Evolutionary conservation across 2,888 invertebrate species (phyloP), one percentile per base, ranked within the genome.

Genomic region (Melinaea marsaeus): DNA sequence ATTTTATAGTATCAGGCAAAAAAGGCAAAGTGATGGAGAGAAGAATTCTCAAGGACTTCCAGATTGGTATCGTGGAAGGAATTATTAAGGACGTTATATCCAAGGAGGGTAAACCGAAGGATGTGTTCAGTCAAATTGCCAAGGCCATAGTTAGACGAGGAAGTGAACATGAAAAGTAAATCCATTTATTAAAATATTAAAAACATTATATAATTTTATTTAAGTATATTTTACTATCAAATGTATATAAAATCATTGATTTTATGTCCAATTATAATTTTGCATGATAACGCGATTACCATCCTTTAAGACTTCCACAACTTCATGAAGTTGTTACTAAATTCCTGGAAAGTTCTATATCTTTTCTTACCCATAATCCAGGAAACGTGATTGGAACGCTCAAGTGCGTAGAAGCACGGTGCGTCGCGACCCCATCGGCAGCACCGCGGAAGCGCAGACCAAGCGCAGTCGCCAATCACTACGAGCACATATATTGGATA

Each of bases 21-120:
- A 95, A 95, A 77, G 96, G 96, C 3, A 94, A 96, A 79, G 94
- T 95, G 4, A 95, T 97, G 95, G 97, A 97, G 77, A 92, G 97
- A 22, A 92, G 96, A 46, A 93, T 97, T 13, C 91, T 96, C 60
- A 97, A 96, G 80, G 97, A 97, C 86, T 97, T 97, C 93, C 96
- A 96, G 78, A 97, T 97, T 69, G 97, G 97, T 11, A 94, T 96
- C 61, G 96, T 97, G 0, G 96, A 97, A 79, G 95, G 95, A 3
- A 93, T 96, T 46, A 93, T 95, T 35, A 94, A 93, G 69, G 95
- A 95, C 69, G 95, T 94, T 57, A 93, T 94, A 65, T 92, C 92
- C 0, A 89, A 84, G n/a, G 93, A 93, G 33, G 94, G 93, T 68
- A 93, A 93, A 32, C 93, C 94, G 0, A 94, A 94, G 69, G 96